Conservation (phyloP, 1,140 invertebrate genomes). For the Magallana ariakensis region DNA sequence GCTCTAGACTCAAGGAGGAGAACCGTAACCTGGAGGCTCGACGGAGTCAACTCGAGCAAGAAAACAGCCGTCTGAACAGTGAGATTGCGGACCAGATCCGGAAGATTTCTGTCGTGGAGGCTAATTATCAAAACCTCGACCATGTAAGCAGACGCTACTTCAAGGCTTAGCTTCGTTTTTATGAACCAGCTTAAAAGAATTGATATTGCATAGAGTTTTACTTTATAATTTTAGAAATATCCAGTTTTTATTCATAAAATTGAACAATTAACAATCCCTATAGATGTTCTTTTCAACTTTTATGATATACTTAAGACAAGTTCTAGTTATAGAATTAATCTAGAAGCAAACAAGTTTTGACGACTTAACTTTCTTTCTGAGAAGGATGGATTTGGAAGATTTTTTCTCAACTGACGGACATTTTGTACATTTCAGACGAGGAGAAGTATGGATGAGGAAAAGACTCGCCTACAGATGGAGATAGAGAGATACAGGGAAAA, state of each 20-base stretch:
- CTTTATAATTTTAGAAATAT: too few species aligned
- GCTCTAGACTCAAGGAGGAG: slow-evolving; percentile 71
- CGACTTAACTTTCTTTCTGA: too few species aligned
- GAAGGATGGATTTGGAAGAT: too few species aligned
- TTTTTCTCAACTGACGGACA: background rate
- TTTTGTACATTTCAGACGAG: slow-evolving; percentile 60
- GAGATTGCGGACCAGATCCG: slow-evolving; percentile 67
- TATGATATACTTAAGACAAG: too few species aligned
- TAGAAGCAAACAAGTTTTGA: too few species aligned
- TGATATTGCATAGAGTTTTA: too few species aligned
- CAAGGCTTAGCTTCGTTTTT: too few species aligned
- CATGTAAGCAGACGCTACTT: background rate
- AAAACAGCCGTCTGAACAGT: slow-evolving; percentile 66
- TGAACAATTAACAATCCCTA: too few species aligned
- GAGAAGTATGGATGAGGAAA: slow-evolving; percentile 69
- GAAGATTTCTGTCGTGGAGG: slow-evolving; percentile 72
- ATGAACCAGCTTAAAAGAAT: too few species aligned
- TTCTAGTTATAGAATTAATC: too few species aligned
- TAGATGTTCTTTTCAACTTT: too few species aligned
- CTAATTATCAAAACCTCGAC: slow-evolving; percentile 63
- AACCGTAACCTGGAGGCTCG: slow-evolving; percentile 67
- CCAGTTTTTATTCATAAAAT: too few species aligned
- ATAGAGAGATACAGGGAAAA: slow-evolving; percentile 66
- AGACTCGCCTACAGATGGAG: slow-evolving; percentile 64
- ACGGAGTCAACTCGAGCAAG: slow-evolving; percentile 66